These are phyloP conservation scores for Meles meles DNA, from an alignment of 2,113 vertebrate genomes.

Conservation along the genomic window DNA sequence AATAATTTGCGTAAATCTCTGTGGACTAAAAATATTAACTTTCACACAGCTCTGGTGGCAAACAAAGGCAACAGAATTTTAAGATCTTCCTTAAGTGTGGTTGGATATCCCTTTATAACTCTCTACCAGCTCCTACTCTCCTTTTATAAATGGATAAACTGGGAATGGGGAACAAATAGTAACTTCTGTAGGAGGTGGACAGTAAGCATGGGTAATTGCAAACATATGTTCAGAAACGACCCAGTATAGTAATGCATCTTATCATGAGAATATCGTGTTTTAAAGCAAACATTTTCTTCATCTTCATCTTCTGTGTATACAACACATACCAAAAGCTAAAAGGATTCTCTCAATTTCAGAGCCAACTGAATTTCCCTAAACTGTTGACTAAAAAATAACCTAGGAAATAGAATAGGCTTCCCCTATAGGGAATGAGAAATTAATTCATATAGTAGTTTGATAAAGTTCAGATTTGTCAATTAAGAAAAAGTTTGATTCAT, in stretches of 20 bases:
- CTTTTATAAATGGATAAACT: neutral
- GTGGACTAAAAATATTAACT: constrained; percentile 45
- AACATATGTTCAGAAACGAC: neutral
- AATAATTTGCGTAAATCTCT: constrained; percentile 48
- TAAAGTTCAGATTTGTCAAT: neutral
- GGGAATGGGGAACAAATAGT: neutral
- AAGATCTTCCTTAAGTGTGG: constrained; percentile 16
- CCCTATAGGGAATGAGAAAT: neutral
- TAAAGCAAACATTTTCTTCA: constrained; percentile 52
- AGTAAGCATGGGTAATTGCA: neutral
- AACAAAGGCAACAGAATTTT: constrained; percentile 29
- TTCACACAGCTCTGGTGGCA: constrained; percentile 21
- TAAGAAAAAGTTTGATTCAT: neutral
- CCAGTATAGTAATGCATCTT: neutral
- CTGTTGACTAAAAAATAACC: constrained; percentile 10
- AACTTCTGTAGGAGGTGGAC: neutral
- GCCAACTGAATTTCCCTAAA: constrained; percentile 28
- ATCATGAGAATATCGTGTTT: neutral
- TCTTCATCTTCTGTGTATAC: constrained; percentile 2
- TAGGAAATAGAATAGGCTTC: neutral
- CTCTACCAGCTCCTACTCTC: neutral
- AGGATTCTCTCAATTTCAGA: constrained; percentile 25
- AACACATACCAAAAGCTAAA: constrained; percentile 36
- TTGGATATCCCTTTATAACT: neutral
- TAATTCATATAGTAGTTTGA: neutral